A percentile compares a stretch with the other conserved stretches of the same genome.
phyloP scores from a whole-genome alignment of 2,888 invertebrate genomes.

The Drosophila setosimentum region DNA sequence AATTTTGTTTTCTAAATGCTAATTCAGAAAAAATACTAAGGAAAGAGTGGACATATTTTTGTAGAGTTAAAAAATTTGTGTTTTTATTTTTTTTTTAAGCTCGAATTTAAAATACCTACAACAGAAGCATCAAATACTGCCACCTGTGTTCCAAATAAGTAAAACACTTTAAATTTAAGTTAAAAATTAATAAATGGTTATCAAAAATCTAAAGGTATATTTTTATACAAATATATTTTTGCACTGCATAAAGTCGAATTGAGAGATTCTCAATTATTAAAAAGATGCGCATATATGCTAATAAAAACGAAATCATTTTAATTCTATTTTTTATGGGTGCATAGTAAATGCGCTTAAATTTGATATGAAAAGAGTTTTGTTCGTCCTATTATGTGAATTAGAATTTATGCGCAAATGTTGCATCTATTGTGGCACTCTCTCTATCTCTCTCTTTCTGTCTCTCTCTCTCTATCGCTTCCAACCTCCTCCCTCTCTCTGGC shows the following conservation, averaged over 20 bases:
- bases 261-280: conserved; percentile 52
- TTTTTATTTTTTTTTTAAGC: neutral
- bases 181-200: neutral
- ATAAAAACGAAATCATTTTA: conserved; percentile 8
- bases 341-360: conserved; percentile 41
- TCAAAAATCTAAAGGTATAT: neutral
- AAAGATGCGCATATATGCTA: conserved; percentile 22
- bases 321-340: conserved; percentile 14
- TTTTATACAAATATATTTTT: no score
- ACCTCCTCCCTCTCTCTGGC: neutral
- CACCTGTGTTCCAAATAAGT: neutral
- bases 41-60: neutral
- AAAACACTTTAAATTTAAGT: neutral
- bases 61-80: no score
- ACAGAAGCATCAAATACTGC: no score
- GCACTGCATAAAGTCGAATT: conserved; percentile 1
- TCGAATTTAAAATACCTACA: neutral
- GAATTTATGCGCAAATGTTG: conserved; percentile 34
- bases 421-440: conserved; percentile 34
- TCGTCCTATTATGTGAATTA: conserved; percentile 24
- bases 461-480: neutral
- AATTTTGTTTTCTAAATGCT: neutral
- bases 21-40: neutral
- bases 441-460: neutral
- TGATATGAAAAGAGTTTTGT: conserved; percentile 41